phyloP scores from a whole-genome alignment of 2,797 vertebrate species.

The Sebastes iracundus region DNA sequence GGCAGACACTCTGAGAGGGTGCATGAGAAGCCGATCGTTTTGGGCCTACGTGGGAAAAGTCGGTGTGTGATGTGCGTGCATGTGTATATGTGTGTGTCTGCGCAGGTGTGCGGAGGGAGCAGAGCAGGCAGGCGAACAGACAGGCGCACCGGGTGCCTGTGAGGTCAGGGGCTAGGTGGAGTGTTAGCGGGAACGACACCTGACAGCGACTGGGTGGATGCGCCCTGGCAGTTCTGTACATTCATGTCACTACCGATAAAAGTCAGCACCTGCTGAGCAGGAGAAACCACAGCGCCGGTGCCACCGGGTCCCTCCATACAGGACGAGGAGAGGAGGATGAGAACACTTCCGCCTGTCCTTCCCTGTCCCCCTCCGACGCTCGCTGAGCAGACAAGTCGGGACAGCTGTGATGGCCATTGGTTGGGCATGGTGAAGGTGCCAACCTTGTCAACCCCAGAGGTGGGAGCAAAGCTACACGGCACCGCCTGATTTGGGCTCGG shows the following conservation, averaged over 20 bases:
- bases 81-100: conserved; percentile 32
- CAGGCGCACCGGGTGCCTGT: conserved; percentile 67
- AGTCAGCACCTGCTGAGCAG: conserved; percentile 73
- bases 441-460: conserved; percentile 67
- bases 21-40: conserved; percentile 13
- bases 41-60: conserved; percentile 22
- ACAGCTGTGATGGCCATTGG: conserved; percentile 66
- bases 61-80: conserved; percentile 29
- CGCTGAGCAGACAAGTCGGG: conserved; percentile 69
- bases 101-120: conserved; percentile 53
- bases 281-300: conserved; percentile 58
- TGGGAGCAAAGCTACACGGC: conserved; percentile 50
- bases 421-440: conserved; percentile 62
- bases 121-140: conserved; percentile 53
- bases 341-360: conserved; percentile 74
- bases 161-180: conserved; percentile 79
- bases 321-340: conserved; percentile 57
- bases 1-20: background rate
- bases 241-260: conserved; percentile 78
- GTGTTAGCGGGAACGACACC: conserved; percentile 81
- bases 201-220: conserved; percentile 77
- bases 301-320: conserved; percentile 65
- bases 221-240: conserved; percentile 82
- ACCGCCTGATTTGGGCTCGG: conserved; percentile 37
- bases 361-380: conserved; percentile 63